phyloP scores from a whole-genome alignment of 2,888 invertebrate genomes.

The Plagodis pulveraria region DNA sequence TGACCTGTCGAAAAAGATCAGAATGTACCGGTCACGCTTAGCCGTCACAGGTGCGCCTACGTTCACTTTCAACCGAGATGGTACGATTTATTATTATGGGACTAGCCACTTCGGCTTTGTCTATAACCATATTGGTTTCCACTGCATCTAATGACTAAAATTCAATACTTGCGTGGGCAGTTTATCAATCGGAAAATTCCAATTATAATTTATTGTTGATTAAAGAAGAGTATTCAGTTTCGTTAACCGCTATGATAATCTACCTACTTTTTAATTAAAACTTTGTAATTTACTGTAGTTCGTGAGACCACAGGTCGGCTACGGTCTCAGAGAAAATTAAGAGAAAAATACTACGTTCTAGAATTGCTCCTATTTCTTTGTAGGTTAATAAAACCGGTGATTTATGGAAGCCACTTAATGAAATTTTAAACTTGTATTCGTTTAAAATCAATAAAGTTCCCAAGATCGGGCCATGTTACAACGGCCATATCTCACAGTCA shows the following conservation, averaged over 20 bases:
- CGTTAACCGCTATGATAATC: conserved; percentile 38
- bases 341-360: conserved; percentile 36
- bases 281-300: conserved; percentile 45
- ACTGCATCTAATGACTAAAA: conserved; percentile 11
- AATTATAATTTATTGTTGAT: conserved; percentile 14
- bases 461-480: conserved; percentile 14
- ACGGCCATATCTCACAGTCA: conserved; percentile 22
- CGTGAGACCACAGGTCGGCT: conserved; percentile 52
- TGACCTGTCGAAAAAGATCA: conserved; percentile 70
- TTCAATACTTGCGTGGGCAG: conserved; percentile 9
- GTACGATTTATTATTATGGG: conserved; percentile 60
- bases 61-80: conserved; percentile 76
- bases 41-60: conserved; percentile 72
- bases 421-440: conserved; percentile 20
- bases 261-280: conserved; percentile 55
- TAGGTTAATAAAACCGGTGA: conserved; percentile 41
- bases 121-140: conserved; percentile 14
- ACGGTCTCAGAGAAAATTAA: conserved; percentile 47
- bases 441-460: conserved; percentile 25
- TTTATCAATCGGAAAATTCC: conserved; percentile 13
- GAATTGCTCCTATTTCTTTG: conserved; percentile 37
- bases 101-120: conserved; percentile 40
- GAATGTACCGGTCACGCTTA: conserved; percentile 66
- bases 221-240: conserved; percentile 15
- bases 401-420: conserved; percentile 29